Evolutionary conservation across 1,140 invertebrate genomes (phyloP).

Genomic region (silkworm (Bombyx mori)): DNA sequence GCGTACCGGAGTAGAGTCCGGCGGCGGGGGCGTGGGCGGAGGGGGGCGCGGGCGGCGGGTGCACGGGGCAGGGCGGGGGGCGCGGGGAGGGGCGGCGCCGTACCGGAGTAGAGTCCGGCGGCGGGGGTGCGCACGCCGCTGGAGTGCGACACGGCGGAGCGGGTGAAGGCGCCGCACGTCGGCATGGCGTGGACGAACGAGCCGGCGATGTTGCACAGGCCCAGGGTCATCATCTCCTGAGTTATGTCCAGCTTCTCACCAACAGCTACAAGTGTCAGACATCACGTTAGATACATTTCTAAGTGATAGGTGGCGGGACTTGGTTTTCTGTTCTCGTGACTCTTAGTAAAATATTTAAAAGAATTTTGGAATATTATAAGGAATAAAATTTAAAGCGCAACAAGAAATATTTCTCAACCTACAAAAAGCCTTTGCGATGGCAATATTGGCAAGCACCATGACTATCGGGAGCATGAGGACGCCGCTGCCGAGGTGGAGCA

Average conservation of each 20-base stretch:
- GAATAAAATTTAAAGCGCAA: too few species aligned
- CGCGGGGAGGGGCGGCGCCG: neutral
- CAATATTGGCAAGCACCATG: conserved; percentile 87
- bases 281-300: too few species aligned
- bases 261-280: conserved; percentile 39
- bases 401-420: conserved; percentile 35
- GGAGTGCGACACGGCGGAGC: conserved; percentile 83
- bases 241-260: conserved; percentile 77
- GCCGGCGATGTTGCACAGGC: conserved; percentile 81
- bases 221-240: conserved; percentile 82
- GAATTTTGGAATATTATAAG: too few species aligned
- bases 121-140: conserved; percentile 83
- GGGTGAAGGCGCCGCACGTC: conserved; percentile 83
- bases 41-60: conserved; percentile 70
- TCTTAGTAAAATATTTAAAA: too few species aligned
- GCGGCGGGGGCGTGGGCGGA: conserved; percentile 30
- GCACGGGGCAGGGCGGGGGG: conserved; percentile 22
- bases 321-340: too few species aligned
- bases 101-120: conserved; percentile 81
- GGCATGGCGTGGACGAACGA: conserved; percentile 84
- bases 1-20: conserved; percentile 74
- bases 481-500: conserved; percentile 77
- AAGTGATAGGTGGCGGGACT: too few species aligned
- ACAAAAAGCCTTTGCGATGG: conserved; percentile 91
- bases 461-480: conserved; percentile 84